These are phyloP conservation scores for Synanthedon formicaeformis DNA, from an alignment of 2,888 invertebrate genomes.

Conservation along the genomic window DNA sequence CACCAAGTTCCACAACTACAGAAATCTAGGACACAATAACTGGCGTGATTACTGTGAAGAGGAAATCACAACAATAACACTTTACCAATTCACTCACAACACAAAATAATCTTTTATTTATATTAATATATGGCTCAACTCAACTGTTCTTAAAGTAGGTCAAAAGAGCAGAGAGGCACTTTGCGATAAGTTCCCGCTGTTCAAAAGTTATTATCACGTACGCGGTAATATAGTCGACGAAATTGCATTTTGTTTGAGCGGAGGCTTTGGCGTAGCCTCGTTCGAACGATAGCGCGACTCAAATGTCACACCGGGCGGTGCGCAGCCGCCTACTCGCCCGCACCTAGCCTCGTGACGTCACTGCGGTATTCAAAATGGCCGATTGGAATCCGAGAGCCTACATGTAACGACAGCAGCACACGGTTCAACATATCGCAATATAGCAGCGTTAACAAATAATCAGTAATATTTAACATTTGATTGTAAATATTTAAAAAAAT, in stretches of 20 bases:
- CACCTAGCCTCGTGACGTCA: conserved; percentile 65
- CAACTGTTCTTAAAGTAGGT: conserved; percentile 51
- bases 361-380: conserved; percentile 67
- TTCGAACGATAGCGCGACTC: conserved; percentile 52
- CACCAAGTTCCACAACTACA: conserved; percentile 39
- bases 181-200: conserved; percentile 20
- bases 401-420: conserved; percentile 21
- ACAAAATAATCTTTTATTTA: conserved; percentile 18
- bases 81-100: conserved; percentile 44
- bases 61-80: conserved; percentile 64
- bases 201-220: conserved; percentile 43
- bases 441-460: neutral
- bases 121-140: conserved; percentile 19
- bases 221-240: conserved; percentile 46
- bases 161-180: conserved; percentile 60
- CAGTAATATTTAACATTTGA: neutral
- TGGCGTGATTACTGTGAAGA: conserved; percentile 31
- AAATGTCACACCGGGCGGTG: conserved; percentile 43
- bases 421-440: neutral
- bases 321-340: conserved; percentile 52
- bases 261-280: conserved; percentile 62
- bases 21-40: conserved; percentile 54
- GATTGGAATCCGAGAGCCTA: conserved; percentile 65
- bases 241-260: conserved; percentile 51
- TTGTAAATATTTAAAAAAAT: neutral